phyloP scores from a whole-genome alignment of 1,140 invertebrate species.

The Panagrolaimus sp. region DNA sequence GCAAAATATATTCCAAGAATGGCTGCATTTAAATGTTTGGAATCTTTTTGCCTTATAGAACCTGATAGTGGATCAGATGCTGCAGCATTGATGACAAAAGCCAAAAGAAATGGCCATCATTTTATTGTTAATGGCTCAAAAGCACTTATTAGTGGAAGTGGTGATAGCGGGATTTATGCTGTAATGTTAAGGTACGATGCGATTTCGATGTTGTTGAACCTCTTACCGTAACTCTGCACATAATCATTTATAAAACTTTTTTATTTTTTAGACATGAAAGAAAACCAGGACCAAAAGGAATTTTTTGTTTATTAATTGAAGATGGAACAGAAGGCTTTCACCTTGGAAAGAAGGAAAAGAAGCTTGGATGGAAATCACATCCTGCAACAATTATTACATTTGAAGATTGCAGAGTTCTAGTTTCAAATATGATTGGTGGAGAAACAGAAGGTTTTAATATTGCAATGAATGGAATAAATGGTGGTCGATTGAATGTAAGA shows the following conservation, averaged over 20 bases:
- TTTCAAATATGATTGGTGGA: constrained; percentile 63
- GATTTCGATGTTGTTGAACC: no score
- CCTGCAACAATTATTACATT: constrained; percentile 66
- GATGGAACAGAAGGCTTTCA: constrained; percentile 64
- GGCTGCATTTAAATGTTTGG: constrained; percentile 72
- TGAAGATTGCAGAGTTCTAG: constrained; percentile 65
- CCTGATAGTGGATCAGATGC: constrained; percentile 67
- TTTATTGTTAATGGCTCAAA: constrained; percentile 63
- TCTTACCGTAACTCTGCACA: no score
- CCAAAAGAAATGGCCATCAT: constrained; percentile 60
- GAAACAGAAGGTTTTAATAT: constrained; percentile 66
- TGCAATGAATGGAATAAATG: constrained; percentile 67
- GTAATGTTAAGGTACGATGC: constrained; percentile 25
- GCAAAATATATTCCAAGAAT: constrained; percentile 76
- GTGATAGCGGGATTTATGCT: constrained; percentile 60
- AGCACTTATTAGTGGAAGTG: constrained; percentile 67
- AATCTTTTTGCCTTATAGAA: constrained; percentile 87
- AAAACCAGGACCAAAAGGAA: constrained; percentile 64
- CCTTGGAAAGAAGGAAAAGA: constrained; percentile 66
- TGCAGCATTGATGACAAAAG: constrained; percentile 61
- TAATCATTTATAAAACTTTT: no score
- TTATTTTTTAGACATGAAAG: constrained; percentile 64
- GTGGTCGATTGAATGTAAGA: constrained; percentile 66
- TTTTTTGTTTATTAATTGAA: constrained; percentile 65
- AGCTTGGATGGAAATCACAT: constrained; percentile 66